Base-by-base conservation (phyloP, 2,797 vertebrate species). In the Agapornis canus region DNA sequence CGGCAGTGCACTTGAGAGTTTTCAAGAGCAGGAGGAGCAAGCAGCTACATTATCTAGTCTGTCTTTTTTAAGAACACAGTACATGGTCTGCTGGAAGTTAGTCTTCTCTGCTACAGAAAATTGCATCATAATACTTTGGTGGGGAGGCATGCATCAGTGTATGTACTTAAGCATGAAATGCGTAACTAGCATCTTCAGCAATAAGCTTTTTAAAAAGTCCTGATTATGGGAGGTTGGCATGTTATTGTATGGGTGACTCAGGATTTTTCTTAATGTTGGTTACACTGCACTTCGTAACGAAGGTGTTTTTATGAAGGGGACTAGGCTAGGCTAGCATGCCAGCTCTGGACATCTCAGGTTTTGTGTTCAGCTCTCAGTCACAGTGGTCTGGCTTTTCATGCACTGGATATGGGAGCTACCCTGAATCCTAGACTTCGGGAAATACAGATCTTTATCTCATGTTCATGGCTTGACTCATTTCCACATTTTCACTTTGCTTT, bases 261-360 rank as follows among this genome's bases (percentile, higher is more conserved):
- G 49, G 27, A 27, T 92, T 97, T 96, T 96, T 95, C 80, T 93
- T 86, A 43, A 89, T 92, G 95, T 94, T 82, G 94, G 85, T 96
- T 83, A 84, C 70, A 71, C 89, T 96, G 94, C 82, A 93, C 71
- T 96, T 95, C 82, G 92, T 92, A 79, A 96, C 80, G 91, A 94
- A 6, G 5, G 2, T 5, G 1, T n/a, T 65, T 84, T 72, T 71
- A 12, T 43, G 31, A 80, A 35, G 16, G 23, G 3, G 20, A 8
- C 15, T 56, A 69, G 11, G 8, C 9, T 65, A 81, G 16, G 26
- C 54, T 43, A 57, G 32, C 20, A 19, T 52, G 39, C 17, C 40
- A 70, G 6, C 37, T 66, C 42, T 70, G 29, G 26, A 14, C 5
- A 10, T 40, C n/a, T 42, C 43, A 86, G 15, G 27, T 39, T 73